Evolutionary conservation across 2,797 vertebrate genomes (phyloP).

Genomic region (Sphaeramia orbicularis): DNA sequence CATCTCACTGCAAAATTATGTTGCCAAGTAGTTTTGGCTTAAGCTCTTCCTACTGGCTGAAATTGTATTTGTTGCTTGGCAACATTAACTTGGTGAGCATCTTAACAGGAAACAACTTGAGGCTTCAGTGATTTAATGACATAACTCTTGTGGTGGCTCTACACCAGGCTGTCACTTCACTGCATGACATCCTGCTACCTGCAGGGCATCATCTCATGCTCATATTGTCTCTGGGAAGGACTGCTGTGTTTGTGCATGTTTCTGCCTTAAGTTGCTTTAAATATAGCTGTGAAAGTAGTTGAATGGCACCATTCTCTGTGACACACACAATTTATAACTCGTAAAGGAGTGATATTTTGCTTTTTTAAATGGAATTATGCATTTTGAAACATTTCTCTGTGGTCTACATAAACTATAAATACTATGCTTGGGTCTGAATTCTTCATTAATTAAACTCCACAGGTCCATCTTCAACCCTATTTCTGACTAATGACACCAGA

Average conservation of each 20-base stretch:
- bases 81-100: constrained; percentile 62
- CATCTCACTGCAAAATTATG: constrained; percentile 14
- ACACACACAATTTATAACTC: constrained; percentile 5
- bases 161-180: constrained; percentile 36
- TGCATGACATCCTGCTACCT: constrained; percentile 55
- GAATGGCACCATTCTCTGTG: constrained; percentile 29
- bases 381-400: too few species aligned
- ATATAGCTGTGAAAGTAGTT: constrained; percentile 14
- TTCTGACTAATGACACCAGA: too few species aligned
- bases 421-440: too few species aligned
- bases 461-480: too few species aligned
- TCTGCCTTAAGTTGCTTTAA: constrained; percentile 12
- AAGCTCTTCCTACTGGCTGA: constrained; percentile 29
- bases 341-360: background rate
- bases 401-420: too few species aligned
- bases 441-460: too few species aligned
- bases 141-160: constrained; percentile 37
- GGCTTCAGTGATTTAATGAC: constrained; percentile 62
- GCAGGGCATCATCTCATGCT: constrained; percentile 50
- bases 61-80: constrained; percentile 70
- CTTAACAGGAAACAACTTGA: constrained; percentile 58
- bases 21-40: constrained; percentile 46
- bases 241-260: constrained; percentile 8
- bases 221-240: constrained; percentile 40
- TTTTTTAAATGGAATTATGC: too few species aligned